phyloP scores from a whole-genome alignment of 2,113 vertebrate species.

The Paratilapia polleni region DNA sequence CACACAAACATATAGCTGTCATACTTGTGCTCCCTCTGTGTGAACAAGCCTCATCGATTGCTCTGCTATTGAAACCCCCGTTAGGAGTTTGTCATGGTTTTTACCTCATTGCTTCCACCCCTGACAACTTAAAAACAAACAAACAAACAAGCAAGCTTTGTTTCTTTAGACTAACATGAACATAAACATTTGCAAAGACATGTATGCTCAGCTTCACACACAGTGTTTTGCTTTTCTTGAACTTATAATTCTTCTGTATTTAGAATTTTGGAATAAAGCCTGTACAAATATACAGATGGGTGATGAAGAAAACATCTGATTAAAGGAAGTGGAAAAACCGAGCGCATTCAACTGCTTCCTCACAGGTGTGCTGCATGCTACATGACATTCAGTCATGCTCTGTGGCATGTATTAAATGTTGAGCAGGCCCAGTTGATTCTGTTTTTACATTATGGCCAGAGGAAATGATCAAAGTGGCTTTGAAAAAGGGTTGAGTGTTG shows the following conservation, averaged over 20 bases:
- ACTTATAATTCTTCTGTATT: neutral
- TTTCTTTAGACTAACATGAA: slow-evolving; percentile 1
- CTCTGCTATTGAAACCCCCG: slow-evolving; percentile 46
- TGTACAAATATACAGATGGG: neutral
- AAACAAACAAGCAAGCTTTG: neutral
- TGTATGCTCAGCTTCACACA: neutral
- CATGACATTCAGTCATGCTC: neutral
- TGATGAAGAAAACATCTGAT: neutral
- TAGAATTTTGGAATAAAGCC: neutral
- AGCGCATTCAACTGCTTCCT: neutral
- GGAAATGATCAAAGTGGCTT: neutral
- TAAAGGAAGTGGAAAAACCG: neutral
- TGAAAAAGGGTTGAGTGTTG: neutral
- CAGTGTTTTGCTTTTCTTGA: neutral
- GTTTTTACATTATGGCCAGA: neutral
- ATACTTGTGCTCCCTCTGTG: slow-evolving; percentile 36
- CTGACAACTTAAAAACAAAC: slow-evolving; percentile 38
- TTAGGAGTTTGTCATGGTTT: slow-evolving; percentile 46
- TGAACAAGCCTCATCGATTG: slow-evolving; percentile 61
- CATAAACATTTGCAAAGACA: neutral
- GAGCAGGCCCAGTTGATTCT: neutral
- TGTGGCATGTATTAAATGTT: neutral
- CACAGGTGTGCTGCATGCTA: neutral
- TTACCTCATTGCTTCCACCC: slow-evolving; percentile 38
- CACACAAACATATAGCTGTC: slow-evolving; percentile 39